Conservation (phyloP, 1,140 invertebrate genomes). For the Charaxes varanes region DNA sequence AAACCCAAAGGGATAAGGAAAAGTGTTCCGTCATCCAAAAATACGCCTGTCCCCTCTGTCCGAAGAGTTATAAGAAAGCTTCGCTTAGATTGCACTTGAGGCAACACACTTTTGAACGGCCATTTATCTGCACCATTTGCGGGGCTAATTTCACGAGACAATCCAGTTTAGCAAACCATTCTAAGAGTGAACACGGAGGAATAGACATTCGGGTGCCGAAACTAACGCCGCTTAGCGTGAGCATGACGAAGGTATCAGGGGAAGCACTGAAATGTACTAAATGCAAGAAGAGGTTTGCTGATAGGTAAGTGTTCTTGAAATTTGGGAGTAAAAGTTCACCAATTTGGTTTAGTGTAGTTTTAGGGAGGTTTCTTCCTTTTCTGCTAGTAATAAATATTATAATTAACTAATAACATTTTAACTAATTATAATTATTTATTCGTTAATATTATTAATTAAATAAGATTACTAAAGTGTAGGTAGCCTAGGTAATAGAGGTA, state of each 20-base stretch:
- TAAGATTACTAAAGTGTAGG: too few species aligned
- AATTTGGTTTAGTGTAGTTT: too few species aligned
- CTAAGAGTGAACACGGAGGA: slow-evolving; percentile 60
- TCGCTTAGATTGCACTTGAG: slow-evolving; percentile 81
- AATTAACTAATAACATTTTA: too few species aligned
- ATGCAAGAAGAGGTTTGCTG: slow-evolving; percentile 39
- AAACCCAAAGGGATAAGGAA: slow-evolving; percentile 34
- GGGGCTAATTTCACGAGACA: slow-evolving; percentile 78
- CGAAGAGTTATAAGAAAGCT: slow-evolving; percentile 80
- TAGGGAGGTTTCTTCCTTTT: too few species aligned
- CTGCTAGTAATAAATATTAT: too few species aligned
- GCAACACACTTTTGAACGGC: slow-evolving; percentile 86
- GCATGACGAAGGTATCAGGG: slow-evolving; percentile 3
- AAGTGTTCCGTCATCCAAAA: slow-evolving; percentile 58
- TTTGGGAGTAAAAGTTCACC: too few species aligned
- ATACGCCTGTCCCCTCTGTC: slow-evolving; percentile 80
- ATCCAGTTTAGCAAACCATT: slow-evolving; percentile 76
- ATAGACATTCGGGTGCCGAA: slow-evolving; percentile 15
- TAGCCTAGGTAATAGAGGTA: too few species aligned
- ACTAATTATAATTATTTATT: too few species aligned
- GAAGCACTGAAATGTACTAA: slow-evolving; percentile 30
- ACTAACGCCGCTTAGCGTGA: slow-evolving; percentile 11
- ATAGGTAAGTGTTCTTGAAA: slow-evolving; percentile 32
- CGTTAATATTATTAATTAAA: too few species aligned
- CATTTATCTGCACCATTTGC: slow-evolving; percentile 79